Evolutionary conservation across 2,888 invertebrate genomes (phyloP), one percentile per base, ranked within the genome.

Genomic region (Periphyllus acericola): DNA sequence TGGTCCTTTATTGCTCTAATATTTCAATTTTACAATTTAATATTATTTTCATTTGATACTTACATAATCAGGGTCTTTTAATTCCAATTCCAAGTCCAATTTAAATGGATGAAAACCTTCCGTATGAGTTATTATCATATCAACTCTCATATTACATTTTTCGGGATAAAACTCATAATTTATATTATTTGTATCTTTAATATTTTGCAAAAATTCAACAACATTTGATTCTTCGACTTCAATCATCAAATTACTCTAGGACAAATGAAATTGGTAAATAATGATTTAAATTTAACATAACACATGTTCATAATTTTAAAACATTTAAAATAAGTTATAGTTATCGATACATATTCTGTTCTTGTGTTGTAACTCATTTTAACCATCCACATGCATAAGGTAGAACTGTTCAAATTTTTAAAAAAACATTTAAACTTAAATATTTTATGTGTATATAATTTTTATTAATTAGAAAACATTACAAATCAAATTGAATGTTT

Each of bases 71-170:
- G 40, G 19, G 36, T 89, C 74, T 34, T 71, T 83, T 76, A 71
- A 72, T 21, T 81, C 78, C 46, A 88, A 75, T 46, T 72, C 34
- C 2, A 89, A 83, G 72, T 87, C 66, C 11, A 89, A 75, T 78
- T 68, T 88, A 55, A 88, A 83, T 66, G 66, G 60, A 19, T 72
- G 60, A n/a, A 84, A 82, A 1, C 78, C 89, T 5, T 87, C 81
- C 6, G 71, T 29, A 55, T 80, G 21, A 19, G 11, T 55, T 17
- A 86, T 80, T 34, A 11, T 52, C 11, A 85, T 34, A n/a, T 78
- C 46, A 46, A 66, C 34, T 21, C 19, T 78, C 5, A 68, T n/a
- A 78, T 52, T 68, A 0, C 46, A 52, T 11, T 85, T 68, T 34
- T 85, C 34, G 34, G 29, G 25, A 34, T 34, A 34, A 68, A 85